Evolutionary conservation across 2,113 vertebrate genomes (phyloP), one percentile per base, ranked within the genome.

Genomic region (Meles meles): DNA sequence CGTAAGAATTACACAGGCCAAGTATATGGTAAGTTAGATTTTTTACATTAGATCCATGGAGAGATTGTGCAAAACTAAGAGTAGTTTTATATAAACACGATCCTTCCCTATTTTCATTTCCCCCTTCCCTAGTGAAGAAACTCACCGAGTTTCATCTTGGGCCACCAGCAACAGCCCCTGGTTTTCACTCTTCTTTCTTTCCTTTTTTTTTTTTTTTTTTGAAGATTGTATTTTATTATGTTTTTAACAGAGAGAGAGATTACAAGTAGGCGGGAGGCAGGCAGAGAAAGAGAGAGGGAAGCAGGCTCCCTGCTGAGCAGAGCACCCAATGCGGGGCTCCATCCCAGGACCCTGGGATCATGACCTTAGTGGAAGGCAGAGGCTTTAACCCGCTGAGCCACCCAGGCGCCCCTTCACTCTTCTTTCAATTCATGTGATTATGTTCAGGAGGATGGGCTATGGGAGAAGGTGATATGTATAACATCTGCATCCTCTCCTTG

Each of bases 141-240:
- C 0, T 37, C 7, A 18, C 47, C 6, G 5, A 25, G 31, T 72
- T 83, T 84, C 31, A 37, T 5, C 14, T 39, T 88, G 47, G 12
- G 23, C 20, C 14, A 67, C 2, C 1, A 52, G 12, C 25, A 47
- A 25, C 17, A 6, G 29, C 3, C 2, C 14, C 3, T 59, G 3
- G 6, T 61, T 42, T n/a, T 76, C 37, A 88, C 25, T 69, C 47
- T 91, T 77, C 13, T 13, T 71, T 84, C 20, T n/a, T n/a, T n/a
- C n/a, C n/a, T n/a, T n/a, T n/a, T n/a, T n/a, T n/a, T n/a, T n/a
- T n/a, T n/a, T n/a, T n/a, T n/a, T n/a, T n/a, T n/a, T n/a, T n/a
- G n/a, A n/a, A n/a, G n/a, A n/a, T n/a, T n/a, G n/a, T n/a, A n/a
- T n/a, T n/a, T n/a, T n/a, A n/a, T n/a, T n/a, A n/a, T n/a, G n/a